Conservation (phyloP, 1,140 invertebrate genomes). For the Ptiloglossa arizonensis region DNA sequence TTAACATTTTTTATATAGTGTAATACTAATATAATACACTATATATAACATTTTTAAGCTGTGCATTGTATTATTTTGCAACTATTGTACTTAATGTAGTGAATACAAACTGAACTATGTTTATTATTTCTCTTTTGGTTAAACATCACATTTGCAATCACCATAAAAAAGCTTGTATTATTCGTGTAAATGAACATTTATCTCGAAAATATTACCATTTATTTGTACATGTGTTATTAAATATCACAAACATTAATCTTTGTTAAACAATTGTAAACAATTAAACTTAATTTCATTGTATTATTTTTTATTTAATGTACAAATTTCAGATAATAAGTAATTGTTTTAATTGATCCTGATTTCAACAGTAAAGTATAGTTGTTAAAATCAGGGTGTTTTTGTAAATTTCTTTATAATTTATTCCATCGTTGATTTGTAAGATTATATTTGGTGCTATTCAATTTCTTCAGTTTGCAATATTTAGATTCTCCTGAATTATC, state of each 20-base stretch:
- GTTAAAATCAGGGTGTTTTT: constrained; percentile 34
- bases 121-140: neutral
- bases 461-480: constrained; percentile 38
- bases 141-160: neutral
- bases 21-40: neutral
- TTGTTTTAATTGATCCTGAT: constrained; percentile 4
- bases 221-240: constrained; percentile 1
- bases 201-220: constrained; percentile 6
- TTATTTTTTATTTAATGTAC: constrained; percentile 32
- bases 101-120: too few relatives aligned
- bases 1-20: neutral
- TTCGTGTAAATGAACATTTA: neutral
- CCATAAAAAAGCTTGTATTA: constrained; percentile 4
- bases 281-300: neutral
- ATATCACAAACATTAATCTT: constrained; percentile 33
- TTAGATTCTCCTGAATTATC: constrained; percentile 55
- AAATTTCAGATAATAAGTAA: constrained; percentile 29
- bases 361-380: constrained; percentile 9
- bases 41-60: constrained; percentile 21
- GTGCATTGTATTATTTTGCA: constrained; percentile 33
- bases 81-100: constrained; percentile 17
- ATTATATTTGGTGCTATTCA: constrained; percentile 59
- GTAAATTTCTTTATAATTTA: constrained; percentile 56
- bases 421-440: constrained; percentile 44
- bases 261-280: neutral